Base-by-base conservation (phyloP, 1,140 invertebrate genomes). In the Drosophila virilis region DNA sequence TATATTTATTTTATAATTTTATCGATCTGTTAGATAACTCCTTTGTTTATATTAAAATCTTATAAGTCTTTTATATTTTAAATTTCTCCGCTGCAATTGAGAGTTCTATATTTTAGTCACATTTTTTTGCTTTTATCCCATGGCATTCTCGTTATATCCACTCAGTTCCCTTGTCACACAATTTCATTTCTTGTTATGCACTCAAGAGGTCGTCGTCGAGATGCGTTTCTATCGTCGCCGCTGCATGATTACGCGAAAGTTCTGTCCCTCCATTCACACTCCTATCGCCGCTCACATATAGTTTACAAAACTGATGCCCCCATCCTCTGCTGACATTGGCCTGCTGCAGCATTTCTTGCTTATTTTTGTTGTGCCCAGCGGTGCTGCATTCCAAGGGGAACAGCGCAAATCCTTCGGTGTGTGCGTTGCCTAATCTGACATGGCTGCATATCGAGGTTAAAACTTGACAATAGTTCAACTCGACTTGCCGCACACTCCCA, bases 381-480 rank as follows among this genome's bases (percentile, higher is more conserved):
- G 82, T 48, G 66, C 60, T 80, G 69, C 74, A 76, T 77, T 72
- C 78, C 75, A 67, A 64, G 33, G 60, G 62, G 28, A 69, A 48
- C 48, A 72, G 57, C 46, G 46, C 40, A 58, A 59, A 59, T 46
- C 40, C 37, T 10, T 15, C n/a, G 22, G 35, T 37, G 51, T 37
- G 62, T 62, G 62, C 42, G 78, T 69, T 59, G 74, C 57, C 73
- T 83, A 80, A 88, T 88, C 84, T 80, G 82, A 88, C 84, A 80
- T 80, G 74, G 84, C 74, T 89, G 84, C 85, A 84, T 89, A 89
- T 89, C 80, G 84, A 89, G 84, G 84, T 76, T 89, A 89, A 77
- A 77, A 84, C 84, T 89, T 89, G 84, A 89, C 84, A 89, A 89
- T 89, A 89, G 84, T 89, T 89, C 77, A 89, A 89, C 84, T 80